phyloP scores from a whole-genome alignment of 2,797 vertebrate genomes.

The Triplophysa yarkandensis region DNA sequence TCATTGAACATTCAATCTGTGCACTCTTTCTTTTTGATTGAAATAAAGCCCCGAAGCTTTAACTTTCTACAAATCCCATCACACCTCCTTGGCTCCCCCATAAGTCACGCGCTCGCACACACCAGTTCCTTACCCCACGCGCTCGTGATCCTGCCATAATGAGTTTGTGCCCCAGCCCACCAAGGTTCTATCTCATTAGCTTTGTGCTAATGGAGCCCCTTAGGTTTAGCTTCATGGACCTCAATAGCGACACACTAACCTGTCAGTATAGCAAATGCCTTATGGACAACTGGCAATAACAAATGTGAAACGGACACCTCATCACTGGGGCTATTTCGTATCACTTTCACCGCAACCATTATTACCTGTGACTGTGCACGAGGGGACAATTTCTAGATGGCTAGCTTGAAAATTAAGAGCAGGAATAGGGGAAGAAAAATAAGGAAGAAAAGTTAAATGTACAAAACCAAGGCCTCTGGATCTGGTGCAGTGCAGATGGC shows the following conservation, averaged over 20 bases:
- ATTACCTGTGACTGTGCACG: constrained; percentile 31
- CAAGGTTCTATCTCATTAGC: constrained; percentile 51
- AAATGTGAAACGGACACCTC: constrained; percentile 41
- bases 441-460: constrained; percentile 18
- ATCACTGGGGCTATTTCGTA: constrained; percentile 37
- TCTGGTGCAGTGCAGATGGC: constrained; percentile 58
- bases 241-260: constrained; percentile 17
- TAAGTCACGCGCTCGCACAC: constrained; percentile 16
- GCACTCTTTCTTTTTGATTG: constrained; percentile 14
- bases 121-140: not conserved
- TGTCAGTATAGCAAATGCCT: constrained; percentile 45
- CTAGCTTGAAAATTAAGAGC: constrained; percentile 45
- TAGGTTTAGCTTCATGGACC: constrained; percentile 21
- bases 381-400: constrained; percentile 35
- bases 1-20: constrained; percentile 37
- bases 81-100: constrained; percentile 24
- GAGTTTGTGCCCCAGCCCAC: constrained; percentile 33
- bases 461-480: constrained; percentile 32
- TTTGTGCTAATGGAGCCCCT: constrained; percentile 44
- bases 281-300: constrained; percentile 44
- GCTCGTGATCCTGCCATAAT: constrained; percentile 43
- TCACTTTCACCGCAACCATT: constrained; percentile 35
- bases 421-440: constrained; percentile 16
- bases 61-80: constrained; percentile 29
- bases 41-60: constrained; percentile 38